phyloP scores from a whole-genome alignment of 2,797 vertebrate species.

The Alectoris magna region DNA sequence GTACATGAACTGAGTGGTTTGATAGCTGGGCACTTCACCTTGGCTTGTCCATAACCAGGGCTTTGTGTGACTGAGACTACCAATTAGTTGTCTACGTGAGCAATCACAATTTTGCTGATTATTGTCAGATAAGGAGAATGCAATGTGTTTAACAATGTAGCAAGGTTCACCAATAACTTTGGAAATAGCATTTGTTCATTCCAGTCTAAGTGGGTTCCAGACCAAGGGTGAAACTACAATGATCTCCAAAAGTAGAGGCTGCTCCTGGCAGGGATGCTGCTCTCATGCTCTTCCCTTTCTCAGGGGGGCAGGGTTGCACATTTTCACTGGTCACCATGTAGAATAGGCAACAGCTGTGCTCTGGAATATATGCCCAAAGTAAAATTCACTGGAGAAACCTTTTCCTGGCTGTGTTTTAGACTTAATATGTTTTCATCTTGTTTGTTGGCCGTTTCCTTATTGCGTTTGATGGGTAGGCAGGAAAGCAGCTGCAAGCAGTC shows the following conservation, averaged over 20 bases:
- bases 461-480: not conserved
- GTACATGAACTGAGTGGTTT: not conserved
- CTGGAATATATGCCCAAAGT: not conserved
- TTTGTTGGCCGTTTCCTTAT: not conserved
- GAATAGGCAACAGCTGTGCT: not conserved
- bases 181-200: not conserved
- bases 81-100: not conserved
- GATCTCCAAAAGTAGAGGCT: not conserved
- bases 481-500: slow-evolving; percentile 32
- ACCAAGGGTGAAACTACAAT: not conserved
- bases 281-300: not conserved
- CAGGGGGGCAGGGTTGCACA: rapidly evolving
- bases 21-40: not conserved
- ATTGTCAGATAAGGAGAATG: not conserved
- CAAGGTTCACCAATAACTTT: not conserved
- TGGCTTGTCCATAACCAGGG: not conserved
- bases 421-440: not conserved
- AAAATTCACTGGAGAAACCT: not conserved
- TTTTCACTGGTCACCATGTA: not conserved
- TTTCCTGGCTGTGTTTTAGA: not conserved
- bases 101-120: not conserved
- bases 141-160: not conserved
- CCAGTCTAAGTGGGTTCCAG: not conserved
- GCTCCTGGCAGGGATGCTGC: not conserved
- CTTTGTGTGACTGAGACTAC: not conserved